Evolutionary conservation across 2,113 vertebrate species (phyloP).

Genomic region (Catagonus wagneri): DNA sequence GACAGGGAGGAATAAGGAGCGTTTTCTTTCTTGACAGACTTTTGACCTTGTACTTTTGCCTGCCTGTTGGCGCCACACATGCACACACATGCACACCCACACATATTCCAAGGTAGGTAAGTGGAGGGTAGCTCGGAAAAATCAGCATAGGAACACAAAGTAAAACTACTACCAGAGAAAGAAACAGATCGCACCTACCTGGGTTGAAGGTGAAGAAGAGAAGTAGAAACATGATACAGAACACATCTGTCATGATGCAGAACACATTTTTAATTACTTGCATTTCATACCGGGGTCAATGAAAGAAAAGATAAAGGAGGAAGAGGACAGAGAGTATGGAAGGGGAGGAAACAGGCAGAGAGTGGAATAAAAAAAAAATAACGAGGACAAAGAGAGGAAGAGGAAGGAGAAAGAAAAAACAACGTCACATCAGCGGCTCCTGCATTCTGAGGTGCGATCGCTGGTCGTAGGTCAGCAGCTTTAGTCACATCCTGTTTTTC

Average conservation of each 20-base stretch:
- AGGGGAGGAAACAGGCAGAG: not conserved
- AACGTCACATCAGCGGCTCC: slow-evolving; percentile 24
- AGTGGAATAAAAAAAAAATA: not conserved
- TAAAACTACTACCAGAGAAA: not conserved
- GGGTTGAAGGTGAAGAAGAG: not conserved
- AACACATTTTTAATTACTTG: not conserved
- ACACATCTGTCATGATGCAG: not conserved
- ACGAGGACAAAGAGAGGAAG: slow-evolving; percentile 77
- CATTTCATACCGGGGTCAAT: not conserved
- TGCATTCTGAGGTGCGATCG: slow-evolving; percentile 35
- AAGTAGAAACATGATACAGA: not conserved
- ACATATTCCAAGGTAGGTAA: no score
- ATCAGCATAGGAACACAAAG: not conserved
- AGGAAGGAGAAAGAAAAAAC: slow-evolving; percentile 68
- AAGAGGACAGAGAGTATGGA: not conserved
- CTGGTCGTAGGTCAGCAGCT: slow-evolving; percentile 4
- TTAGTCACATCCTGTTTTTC: slow-evolving; percentile 82
- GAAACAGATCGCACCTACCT: not conserved
- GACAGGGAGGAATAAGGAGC: rapidly evolving
- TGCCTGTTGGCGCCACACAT: not conserved
- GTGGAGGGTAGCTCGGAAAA: not conserved
- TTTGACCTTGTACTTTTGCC: not conserved
- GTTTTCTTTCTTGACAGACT: not conserved
- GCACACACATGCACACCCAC: not conserved
- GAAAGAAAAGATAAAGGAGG: not conserved